Evolutionary conservation across 2,113 vertebrate species (phyloP).

Genomic region (Malurus alboscapulatus): DNA sequence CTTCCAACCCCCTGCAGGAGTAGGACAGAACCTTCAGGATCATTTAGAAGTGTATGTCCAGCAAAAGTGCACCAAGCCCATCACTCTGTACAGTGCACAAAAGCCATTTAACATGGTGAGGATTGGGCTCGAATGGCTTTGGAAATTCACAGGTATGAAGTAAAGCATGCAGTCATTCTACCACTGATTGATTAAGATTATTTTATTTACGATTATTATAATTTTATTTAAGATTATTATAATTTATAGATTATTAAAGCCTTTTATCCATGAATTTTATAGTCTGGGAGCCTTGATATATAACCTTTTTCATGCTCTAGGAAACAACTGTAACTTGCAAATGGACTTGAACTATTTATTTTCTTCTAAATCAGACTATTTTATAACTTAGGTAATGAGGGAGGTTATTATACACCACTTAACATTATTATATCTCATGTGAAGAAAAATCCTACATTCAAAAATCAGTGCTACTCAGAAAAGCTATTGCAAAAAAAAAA

Average conservation of each 20-base stretch:
- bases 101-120: constrained; percentile 85
- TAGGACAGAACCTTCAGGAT: constrained; percentile 95
- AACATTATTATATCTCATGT: neutral
- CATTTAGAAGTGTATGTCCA: constrained; percentile 95
- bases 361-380: neutral
- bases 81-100: constrained; percentile 89
- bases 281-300: neutral
- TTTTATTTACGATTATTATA: neutral
- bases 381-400: neutral
- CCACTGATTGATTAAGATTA: neutral
- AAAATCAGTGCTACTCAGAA: neutral
- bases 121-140: constrained; percentile 93
- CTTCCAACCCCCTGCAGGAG: constrained; percentile 71
- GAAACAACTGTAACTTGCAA: neutral
- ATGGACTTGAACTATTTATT: neutral
- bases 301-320: neutral
- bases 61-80: constrained; percentile 86
- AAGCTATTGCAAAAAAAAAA: neutral
- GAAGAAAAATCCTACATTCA: neutral
- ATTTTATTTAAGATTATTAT: too few species aligned
- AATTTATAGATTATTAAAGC: neutral
- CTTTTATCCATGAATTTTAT: neutral
- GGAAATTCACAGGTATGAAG: constrained; percentile 85
- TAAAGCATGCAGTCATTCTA: neutral
- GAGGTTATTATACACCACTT: neutral